Evolutionary conservation across 2,797 vertebrate genomes (phyloP).

Genomic region (Enteromius treurensis): DNA sequence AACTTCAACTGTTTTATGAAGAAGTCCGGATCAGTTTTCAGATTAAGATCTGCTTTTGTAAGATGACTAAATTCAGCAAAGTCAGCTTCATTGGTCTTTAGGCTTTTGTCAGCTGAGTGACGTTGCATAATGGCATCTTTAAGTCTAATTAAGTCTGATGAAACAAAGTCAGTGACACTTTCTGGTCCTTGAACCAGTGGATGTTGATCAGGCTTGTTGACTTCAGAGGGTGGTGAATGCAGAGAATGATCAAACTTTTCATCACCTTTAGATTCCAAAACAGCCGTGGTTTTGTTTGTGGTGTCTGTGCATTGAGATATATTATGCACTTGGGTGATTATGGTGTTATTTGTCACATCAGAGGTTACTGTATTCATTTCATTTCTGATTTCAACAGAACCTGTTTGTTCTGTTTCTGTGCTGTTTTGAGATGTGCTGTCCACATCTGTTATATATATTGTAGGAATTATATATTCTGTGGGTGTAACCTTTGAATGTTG

Average conservation of each 20-base stretch:
- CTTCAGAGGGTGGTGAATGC: background rate
- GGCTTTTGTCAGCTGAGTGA: slow-evolving; percentile 1
- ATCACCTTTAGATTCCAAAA: background rate
- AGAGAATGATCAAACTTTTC: background rate
- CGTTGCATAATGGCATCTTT: background rate
- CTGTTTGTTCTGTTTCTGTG: slow-evolving; percentile 9
- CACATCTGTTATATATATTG: slow-evolving; percentile 55
- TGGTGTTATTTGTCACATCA: background rate
- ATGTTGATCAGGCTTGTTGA: background rate
- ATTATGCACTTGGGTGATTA: background rate
- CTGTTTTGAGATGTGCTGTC: slow-evolving; percentile 31
- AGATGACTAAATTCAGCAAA: background rate
- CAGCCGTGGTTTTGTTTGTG: background rate
- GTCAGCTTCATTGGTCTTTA: background rate
- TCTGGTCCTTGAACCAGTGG: background rate
- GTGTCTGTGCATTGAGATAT: background rate
- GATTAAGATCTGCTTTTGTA: slow-evolving; percentile 5
- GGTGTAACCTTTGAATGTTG: slow-evolving; percentile 46
- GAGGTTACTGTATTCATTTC: slow-evolving; percentile 28
- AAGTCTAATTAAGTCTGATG: slow-evolving; percentile 11
- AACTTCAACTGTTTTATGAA: slow-evolving; percentile 32
- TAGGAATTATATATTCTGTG: slow-evolving; percentile 54
- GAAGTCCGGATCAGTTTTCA: background rate
- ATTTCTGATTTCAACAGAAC: slow-evolving; percentile 45
- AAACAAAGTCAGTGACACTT: background rate